These are phyloP conservation scores for Euclidia mi DNA, from an alignment of 2,888 invertebrate species.

Conservation along the genomic window DNA sequence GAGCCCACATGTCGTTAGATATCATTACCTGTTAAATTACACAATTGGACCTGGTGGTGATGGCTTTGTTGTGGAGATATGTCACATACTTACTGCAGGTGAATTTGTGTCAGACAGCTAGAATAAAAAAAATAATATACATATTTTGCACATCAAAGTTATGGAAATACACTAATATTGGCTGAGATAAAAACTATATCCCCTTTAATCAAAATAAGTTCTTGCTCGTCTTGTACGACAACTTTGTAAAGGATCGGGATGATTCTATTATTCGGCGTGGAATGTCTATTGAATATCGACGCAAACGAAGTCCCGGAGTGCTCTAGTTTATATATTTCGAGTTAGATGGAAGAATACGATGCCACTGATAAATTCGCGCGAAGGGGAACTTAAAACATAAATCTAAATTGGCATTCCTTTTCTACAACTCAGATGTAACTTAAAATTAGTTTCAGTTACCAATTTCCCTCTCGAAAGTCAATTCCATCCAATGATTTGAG, in stretches of 20 bases:
- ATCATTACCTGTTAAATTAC: too few relatives aligned
- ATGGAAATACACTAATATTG: too few relatives aligned
- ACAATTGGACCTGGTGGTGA: too few relatives aligned
- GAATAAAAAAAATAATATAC: too few relatives aligned
- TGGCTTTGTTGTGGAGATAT: too few relatives aligned
- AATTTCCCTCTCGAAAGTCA: conserved; percentile 58
- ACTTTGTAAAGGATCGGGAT: conserved; percentile 1
- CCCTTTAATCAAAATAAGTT: too few relatives aligned
- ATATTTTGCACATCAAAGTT: too few relatives aligned
- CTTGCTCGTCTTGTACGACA: neutral
- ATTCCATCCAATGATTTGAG: conserved; percentile 58
- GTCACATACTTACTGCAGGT: too few relatives aligned
- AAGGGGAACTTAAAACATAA: conserved; percentile 35
- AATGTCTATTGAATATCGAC: conserved; percentile 6
- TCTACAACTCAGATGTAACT: conserved; percentile 45
- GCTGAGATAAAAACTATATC: too few relatives aligned
- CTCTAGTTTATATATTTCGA: conserved; percentile 16
- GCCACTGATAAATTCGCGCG: conserved; percentile 26
- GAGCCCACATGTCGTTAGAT: too few relatives aligned
- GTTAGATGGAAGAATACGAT: conserved; percentile 19
- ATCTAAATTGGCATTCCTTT: conserved; percentile 46
- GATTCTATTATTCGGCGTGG: conserved; percentile 8
- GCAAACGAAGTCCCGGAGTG: conserved; percentile 1
- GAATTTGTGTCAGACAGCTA: too few relatives aligned
- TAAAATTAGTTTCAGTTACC: conserved; percentile 59